Evolutionary conservation across 2,797 vertebrate species (phyloP).

Genomic region (Triplophysa bombifrons): DNA sequence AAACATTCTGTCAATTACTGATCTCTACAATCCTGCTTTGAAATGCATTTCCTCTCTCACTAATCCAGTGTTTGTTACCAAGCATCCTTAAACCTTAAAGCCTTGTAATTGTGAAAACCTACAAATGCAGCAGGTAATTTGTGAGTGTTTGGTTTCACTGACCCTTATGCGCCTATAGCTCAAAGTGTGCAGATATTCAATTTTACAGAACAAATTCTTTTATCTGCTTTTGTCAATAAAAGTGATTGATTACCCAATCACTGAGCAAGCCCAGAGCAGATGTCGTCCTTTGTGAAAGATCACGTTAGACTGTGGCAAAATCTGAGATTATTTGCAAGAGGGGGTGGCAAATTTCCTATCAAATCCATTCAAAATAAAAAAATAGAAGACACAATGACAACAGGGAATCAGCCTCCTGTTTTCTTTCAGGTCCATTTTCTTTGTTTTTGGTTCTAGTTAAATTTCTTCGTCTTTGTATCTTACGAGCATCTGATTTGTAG

Average conservation of each 20-base stretch:
- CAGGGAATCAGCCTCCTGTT: conserved; percentile 21
- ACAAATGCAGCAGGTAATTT: conserved; percentile 42
- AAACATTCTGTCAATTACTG: conserved; percentile 44
- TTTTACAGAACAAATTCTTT: conserved; percentile 49
- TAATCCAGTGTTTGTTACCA: conserved; percentile 30
- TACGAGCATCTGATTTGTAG: too few relatives aligned
- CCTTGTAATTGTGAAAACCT: conserved; percentile 4
- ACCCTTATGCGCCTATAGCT: conserved; percentile 50
- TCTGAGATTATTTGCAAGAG: conserved; percentile 28
- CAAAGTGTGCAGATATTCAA: conserved; percentile 38
- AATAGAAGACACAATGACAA: conserved; percentile 27
- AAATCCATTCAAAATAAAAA: conserved; percentile 51
- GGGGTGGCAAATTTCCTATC: conserved; percentile 49
- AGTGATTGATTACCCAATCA: conserved; percentile 57
- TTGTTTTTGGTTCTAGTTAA: conserved; percentile 7
- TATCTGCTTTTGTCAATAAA: conserved; percentile 54
- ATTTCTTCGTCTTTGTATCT: neutral
- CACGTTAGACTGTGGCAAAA: conserved; percentile 7
- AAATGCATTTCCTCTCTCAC: conserved; percentile 29
- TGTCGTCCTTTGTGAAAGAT: conserved; percentile 57
- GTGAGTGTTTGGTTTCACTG: conserved; percentile 56
- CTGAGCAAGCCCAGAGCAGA: conserved; percentile 45
- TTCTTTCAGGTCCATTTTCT: conserved; percentile 27
- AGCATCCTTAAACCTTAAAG: conserved; percentile 9
- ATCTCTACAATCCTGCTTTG: conserved; percentile 45